Conservation (phyloP, 2,113 vertebrate species). For the Tiliqua scincoides region DNA sequence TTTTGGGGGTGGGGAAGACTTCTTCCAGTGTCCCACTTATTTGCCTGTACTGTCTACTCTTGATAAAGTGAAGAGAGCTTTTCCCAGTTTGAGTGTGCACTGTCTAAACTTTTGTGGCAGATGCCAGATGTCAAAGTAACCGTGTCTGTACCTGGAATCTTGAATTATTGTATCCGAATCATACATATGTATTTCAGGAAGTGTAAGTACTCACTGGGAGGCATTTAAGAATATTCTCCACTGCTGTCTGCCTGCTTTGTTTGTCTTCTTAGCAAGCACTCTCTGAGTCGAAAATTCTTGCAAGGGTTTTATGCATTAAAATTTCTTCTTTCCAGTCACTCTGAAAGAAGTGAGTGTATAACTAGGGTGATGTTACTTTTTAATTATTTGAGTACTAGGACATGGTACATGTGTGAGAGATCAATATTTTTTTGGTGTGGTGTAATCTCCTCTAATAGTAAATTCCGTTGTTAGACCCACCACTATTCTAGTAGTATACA, state of each 20-base stretch:
- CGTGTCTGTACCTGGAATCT: background rate
- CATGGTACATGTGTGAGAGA: background rate
- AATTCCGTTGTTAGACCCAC: too few species aligned
- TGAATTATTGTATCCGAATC: background rate
- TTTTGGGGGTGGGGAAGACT: too few species aligned
- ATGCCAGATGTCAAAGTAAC: background rate
- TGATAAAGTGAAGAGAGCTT: background rate
- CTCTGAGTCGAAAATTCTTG: too few species aligned
- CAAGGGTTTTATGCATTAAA: background rate
- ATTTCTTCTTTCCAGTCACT: background rate
- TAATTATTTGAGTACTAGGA: background rate
- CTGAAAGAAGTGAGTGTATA: background rate
- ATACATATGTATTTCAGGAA: background rate
- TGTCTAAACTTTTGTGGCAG: background rate
- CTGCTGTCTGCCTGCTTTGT: background rate
- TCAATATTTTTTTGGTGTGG: too few species aligned
- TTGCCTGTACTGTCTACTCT: background rate
- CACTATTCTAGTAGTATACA: too few species aligned
- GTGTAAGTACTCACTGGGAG: background rate
- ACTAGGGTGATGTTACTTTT: background rate
- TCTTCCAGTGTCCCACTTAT: too few species aligned
- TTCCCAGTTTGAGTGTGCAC: background rate
- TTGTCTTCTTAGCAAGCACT: too few species aligned
- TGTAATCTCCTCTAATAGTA: too few species aligned
- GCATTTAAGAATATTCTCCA: background rate